A percentile compares a stretch with the other conserved stretches of the same genome.
Conservation (phyloP, 2,113 vertebrate species). For the Pluvialis apricaria region DNA sequence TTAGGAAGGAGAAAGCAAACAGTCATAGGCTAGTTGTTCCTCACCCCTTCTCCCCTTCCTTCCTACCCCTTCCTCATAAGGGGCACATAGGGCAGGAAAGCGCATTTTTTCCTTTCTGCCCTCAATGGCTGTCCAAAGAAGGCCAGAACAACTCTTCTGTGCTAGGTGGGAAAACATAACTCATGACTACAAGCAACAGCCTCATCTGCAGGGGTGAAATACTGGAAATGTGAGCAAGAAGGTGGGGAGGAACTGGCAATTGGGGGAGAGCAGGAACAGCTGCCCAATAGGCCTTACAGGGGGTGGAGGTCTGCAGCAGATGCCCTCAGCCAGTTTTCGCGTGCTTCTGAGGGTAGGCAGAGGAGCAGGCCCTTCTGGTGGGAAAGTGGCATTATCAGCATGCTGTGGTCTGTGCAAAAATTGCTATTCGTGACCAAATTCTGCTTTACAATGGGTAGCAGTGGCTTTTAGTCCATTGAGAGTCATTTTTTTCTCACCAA, state of each 20-base stretch:
- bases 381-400: background rate
- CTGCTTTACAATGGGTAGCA: background rate
- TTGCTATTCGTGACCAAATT: background rate
- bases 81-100: background rate
- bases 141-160: background rate
- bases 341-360: background rate
- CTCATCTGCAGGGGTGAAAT: background rate
- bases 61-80: background rate
- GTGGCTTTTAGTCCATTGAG: background rate
- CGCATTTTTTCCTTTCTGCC: background rate
- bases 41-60: background rate
- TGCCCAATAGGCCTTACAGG: rapidly evolving
- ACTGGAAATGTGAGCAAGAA: background rate
- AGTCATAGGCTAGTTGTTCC: background rate
- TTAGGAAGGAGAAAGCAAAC: background rate
- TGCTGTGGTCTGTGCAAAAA: background rate
- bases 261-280: background rate
- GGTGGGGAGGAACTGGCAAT: rapidly evolving
- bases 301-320: background rate
- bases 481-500: background rate
- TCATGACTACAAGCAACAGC: background rate
- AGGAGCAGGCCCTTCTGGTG: background rate
- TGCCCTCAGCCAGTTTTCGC: background rate
- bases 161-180: background rate
- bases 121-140: background rate